Evolutionary conservation across 2,113 vertebrate species (phyloP).

Genomic region (Nicator chloris): DNA sequence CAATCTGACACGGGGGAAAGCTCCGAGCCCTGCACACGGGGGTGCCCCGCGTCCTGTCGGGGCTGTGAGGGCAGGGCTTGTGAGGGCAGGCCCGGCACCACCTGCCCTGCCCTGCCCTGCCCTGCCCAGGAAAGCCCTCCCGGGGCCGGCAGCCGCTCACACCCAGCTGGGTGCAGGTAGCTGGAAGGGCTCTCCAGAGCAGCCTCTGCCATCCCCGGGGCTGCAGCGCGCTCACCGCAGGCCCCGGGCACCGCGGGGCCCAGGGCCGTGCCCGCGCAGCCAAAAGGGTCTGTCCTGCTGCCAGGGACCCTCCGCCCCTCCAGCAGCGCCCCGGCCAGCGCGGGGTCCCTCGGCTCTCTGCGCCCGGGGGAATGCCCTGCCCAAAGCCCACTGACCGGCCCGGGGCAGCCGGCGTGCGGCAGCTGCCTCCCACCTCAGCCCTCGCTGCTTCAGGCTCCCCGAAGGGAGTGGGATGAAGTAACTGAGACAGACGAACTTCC

Average conservation of each 20-base stretch:
- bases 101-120: neutral
- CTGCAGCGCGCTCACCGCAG: fast-evolving
- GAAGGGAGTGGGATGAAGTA: neutral
- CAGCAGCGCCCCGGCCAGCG: neutral
- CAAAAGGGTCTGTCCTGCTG: fast-evolving
- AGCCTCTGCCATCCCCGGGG: neutral
- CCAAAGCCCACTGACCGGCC: fast-evolving
- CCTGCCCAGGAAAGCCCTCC: neutral
- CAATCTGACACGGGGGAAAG: fast-evolving
- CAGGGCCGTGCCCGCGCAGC: neutral
- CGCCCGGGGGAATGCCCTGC: fast-evolving
- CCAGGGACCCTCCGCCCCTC: fast-evolving
- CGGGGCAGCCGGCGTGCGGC: fast-evolving
- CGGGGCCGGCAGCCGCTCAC: neutral
- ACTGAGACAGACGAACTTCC: neutral
- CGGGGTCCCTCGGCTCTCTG: neutral
- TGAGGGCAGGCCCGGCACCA: neutral
- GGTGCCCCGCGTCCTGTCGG: neutral
- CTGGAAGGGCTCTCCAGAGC: neutral
- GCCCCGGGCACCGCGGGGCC: too few species aligned
- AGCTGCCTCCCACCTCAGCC: fast-evolving
- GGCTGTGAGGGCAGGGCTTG: fast-evolving
- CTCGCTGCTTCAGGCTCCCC: too few species aligned
- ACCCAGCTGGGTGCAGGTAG: fast-evolving
- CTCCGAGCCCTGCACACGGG: neutral